These are phyloP conservation scores for Caerostris darwini DNA, from an alignment of 1,140 invertebrate genomes.

Conservation along the genomic window DNA sequence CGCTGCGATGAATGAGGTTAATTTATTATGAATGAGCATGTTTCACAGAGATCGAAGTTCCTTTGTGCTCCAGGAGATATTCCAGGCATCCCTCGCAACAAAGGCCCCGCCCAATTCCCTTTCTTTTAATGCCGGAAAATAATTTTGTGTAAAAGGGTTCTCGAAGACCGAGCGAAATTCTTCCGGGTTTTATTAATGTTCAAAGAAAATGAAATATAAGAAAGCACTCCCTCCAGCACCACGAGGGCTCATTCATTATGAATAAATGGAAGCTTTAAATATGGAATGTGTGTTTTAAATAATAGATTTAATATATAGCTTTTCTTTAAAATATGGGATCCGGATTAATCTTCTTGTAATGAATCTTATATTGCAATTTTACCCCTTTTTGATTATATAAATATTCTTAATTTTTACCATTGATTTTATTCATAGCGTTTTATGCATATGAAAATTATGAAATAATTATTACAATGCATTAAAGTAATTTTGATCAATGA, in stretches of 20 bases:
- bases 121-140: slow-evolving; percentile 29
- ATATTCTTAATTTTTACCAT: no score
- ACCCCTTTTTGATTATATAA: no score
- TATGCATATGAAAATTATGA: no score
- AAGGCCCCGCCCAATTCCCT: neutral
- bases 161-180: neutral
- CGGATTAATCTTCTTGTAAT: no score
- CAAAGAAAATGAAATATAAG: slow-evolving; percentile 13
- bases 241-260: neutral
- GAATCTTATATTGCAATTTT: no score
- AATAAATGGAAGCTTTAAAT: neutral
- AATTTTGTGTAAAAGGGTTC: slow-evolving; percentile 11
- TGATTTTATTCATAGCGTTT: no score
- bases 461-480: no score
- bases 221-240: neutral
- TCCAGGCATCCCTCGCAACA: neutral
- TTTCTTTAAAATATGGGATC: no score
- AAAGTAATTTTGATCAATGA: no score
- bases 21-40: slow-evolving; percentile 47
- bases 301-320: no score
- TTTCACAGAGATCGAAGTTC: slow-evolving; percentile 32
- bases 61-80: neutral
- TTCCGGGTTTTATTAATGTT: neutral
- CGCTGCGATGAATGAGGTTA: slow-evolving; percentile 19
- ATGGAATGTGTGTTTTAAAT: no score